These are phyloP conservation scores for Congeria kusceri DNA, from an alignment of 2,888 invertebrate species.

Conservation along the genomic window DNA sequence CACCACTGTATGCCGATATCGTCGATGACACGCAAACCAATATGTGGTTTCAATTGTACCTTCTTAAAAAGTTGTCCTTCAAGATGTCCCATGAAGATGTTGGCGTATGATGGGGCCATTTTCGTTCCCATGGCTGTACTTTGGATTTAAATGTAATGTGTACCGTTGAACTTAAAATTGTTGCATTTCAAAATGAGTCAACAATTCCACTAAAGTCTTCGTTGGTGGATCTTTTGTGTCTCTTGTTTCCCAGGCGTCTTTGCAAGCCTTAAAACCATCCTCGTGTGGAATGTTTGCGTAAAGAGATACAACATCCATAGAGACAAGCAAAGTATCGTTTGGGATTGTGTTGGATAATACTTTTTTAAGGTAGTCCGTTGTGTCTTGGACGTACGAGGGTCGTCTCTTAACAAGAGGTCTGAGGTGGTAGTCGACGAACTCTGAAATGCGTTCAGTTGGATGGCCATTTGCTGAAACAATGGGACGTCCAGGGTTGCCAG, in stretches of 20 bases:
- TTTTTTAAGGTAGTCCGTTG: conserved; percentile 22
- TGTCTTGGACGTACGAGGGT: conserved; percentile 27
- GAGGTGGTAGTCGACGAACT: conserved; percentile 32
- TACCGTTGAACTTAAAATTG: conserved; percentile 43
- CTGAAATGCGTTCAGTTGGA: conserved; percentile 40
- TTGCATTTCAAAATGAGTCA: conserved; percentile 33
- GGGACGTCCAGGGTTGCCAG: conserved; percentile 27
- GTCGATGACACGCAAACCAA: conserved; percentile 48
- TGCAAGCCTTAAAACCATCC: conserved; percentile 35
- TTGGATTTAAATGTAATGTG: conserved; percentile 31
- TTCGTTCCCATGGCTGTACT: conserved; percentile 51
- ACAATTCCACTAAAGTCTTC: conserved; percentile 23
- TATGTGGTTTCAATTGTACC: conserved; percentile 14
- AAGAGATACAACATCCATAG: conserved; percentile 42
- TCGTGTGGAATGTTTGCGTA: conserved; percentile 37
- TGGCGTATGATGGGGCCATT: conserved; percentile 50
- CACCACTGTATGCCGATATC: conserved; percentile 50
- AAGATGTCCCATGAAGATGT: conserved; percentile 50
- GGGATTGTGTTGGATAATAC: not conserved
- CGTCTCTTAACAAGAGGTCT: not conserved
- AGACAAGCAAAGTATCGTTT: conserved; percentile 23
- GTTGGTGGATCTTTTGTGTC: conserved; percentile 15
- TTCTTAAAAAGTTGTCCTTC: conserved; percentile 29
- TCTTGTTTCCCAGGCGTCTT: conserved; percentile 13
- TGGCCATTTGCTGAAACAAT: conserved; percentile 40